Conservation (phyloP, 2,113 vertebrate species). For the Corythaixoides concolor region DNA sequence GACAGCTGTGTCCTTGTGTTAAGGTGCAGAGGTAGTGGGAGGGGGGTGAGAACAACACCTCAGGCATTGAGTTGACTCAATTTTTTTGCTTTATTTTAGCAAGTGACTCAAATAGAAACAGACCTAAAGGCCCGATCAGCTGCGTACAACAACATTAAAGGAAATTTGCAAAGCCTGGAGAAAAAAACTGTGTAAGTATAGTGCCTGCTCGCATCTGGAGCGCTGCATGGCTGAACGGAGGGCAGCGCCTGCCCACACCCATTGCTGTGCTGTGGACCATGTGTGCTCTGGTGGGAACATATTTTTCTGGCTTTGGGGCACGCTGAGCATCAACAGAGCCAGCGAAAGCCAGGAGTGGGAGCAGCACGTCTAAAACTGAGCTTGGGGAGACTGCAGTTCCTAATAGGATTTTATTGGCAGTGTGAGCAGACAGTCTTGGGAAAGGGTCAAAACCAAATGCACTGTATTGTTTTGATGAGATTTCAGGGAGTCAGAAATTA, state of each 20-base stretch:
- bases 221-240: background rate
- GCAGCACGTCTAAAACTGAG: background rate
- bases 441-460: background rate
- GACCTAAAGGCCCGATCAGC: constrained; percentile 85
- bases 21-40: background rate
- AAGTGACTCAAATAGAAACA: constrained; percentile 87
- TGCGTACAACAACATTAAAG: constrained; percentile 83
- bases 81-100: constrained; percentile 72
- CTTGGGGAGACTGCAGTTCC: background rate
- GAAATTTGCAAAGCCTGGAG: constrained; percentile 81
- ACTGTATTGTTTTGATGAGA: background rate
- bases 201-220: background rate
- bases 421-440: background rate
- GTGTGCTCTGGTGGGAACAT: background rate
- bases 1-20: background rate
- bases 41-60: background rate
- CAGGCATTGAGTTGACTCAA: background rate
- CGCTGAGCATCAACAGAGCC: background rate
- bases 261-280: background rate
- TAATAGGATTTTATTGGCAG: background rate
- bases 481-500: background rate
- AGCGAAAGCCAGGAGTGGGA: background rate
- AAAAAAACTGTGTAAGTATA: constrained; percentile 82
- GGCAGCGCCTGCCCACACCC: background rate
- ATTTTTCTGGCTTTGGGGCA: background rate